Conservation (phyloP, 2,888 invertebrate species). For the Strigamia transsilvanica region DNA sequence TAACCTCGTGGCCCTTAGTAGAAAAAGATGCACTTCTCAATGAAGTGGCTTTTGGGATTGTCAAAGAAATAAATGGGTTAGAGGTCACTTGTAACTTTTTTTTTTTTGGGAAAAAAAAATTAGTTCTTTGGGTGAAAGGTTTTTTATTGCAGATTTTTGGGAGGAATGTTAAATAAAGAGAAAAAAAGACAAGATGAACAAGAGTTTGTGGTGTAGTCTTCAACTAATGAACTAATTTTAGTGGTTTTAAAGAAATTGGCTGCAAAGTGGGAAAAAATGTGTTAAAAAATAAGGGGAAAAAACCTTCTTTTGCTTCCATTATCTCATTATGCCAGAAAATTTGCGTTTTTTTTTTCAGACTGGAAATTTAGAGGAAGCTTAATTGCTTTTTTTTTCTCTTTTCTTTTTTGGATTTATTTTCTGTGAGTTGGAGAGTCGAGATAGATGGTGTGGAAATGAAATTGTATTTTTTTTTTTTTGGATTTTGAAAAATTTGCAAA, state of each 20-base stretch:
- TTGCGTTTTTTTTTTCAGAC: not conserved
- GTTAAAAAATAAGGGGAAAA: not conserved
- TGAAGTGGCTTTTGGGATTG: slow-evolving; percentile 7
- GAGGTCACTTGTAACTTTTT: not conserved
- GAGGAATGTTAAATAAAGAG: no score
- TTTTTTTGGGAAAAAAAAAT: no score
- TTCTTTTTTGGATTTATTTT: not conserved
- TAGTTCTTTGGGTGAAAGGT: not conserved
- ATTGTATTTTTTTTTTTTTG: not conserved
- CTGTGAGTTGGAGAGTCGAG: not conserved
- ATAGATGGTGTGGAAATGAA: not conserved
- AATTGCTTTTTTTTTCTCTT: not conserved
- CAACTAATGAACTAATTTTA: slow-evolving; percentile 23
- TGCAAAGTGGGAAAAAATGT: not conserved
- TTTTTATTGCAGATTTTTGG: not conserved
- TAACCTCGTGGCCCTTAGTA: not conserved
- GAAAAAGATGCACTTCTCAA: not conserved
- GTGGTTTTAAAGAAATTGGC: not conserved
- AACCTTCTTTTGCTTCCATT: not conserved
- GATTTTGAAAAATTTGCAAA: no score
- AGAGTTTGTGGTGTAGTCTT: not conserved
- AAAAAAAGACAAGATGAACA: not conserved
- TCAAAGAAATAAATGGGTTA: not conserved
- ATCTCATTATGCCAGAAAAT: slow-evolving; percentile 16
- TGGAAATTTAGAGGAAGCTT: not conserved